Conservation (phyloP, 2,888 invertebrate genomes). For the Dicranocentrus wangi region DNA sequence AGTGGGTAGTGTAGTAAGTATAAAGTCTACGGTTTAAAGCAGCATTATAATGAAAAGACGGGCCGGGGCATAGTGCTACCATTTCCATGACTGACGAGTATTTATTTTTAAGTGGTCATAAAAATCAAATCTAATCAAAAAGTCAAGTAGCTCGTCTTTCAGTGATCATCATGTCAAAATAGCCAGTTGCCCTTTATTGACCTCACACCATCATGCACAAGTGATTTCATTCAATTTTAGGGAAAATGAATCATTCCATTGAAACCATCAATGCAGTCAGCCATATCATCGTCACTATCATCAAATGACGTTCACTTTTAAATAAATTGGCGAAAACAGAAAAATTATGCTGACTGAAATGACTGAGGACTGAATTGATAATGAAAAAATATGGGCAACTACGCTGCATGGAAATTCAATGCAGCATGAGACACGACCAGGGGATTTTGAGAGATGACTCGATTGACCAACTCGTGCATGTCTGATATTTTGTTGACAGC, state of each 20-base stretch:
- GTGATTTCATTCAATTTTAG: constrained; percentile 40
- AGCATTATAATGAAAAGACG: too few species aligned
- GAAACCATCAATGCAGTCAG: constrained; percentile 21
- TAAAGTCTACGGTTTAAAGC: too few species aligned
- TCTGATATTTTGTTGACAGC: constrained; percentile 43
- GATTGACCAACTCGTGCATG: constrained; percentile 1
- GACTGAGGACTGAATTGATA: background rate
- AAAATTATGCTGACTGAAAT: constrained; percentile 25
- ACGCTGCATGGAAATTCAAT: constrained; percentile 20
- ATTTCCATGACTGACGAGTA: constrained; percentile 43
- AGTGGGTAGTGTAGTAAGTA: too few species aligned
- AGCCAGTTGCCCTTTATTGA: constrained; percentile 14
- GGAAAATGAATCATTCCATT: constrained; percentile 38
- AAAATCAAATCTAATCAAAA: constrained; percentile 16
- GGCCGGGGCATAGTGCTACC: too few species aligned
- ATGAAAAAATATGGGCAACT: constrained; percentile 1
- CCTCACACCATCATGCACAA: constrained; percentile 58
- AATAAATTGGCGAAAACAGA: constrained; percentile 16
- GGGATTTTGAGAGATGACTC: too few species aligned
- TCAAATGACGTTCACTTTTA: constrained; percentile 4
- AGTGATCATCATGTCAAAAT: background rate
- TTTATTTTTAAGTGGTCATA: constrained; percentile 33
- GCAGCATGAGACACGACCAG: constrained; percentile 31
- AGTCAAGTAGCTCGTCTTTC: constrained; percentile 21
- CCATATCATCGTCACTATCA: constrained; percentile 19